These are phyloP conservation scores for Gisinianus flammeolus DNA, from an alignment of 2,888 invertebrate genomes.

Conservation along the genomic window DNA sequence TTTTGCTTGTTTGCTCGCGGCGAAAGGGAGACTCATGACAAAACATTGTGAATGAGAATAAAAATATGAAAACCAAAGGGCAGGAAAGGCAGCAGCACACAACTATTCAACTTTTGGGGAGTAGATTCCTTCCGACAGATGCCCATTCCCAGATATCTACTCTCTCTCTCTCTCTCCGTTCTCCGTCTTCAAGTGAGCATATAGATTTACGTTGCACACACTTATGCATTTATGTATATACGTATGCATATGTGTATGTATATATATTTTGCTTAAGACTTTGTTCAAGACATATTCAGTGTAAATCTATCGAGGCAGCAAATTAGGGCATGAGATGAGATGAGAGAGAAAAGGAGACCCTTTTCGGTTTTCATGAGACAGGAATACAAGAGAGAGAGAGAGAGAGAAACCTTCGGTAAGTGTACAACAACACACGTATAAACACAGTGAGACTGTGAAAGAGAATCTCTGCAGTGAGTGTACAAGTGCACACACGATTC, in stretches of 20 bases:
- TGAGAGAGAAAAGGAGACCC: neutral
- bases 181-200: neutral
- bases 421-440: too few relatives aligned
- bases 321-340: conserved; percentile 13
- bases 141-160: too few relatives aligned
- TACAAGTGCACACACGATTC: too few relatives aligned
- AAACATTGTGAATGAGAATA: conserved; percentile 32
- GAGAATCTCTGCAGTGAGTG: too few relatives aligned
- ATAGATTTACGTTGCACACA: neutral
- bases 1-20: neutral
- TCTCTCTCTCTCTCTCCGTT: neutral
- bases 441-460: too few relatives aligned
- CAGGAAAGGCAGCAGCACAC: neutral
- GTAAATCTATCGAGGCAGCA: neutral
- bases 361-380: conserved; percentile 1
- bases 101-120: neutral
- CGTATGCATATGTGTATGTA: neutral
- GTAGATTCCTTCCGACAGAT: neutral
- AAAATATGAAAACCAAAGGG: conserved; percentile 8
- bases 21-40: conserved; percentile 18
- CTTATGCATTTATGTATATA: neutral
- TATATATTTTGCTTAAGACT: too few relatives aligned
- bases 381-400: neutral
- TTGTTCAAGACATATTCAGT: neutral
- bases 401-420: neutral